These are phyloP conservation scores for Coreius guichenoti DNA, from an alignment of 2,797 vertebrate genomes.

Conservation along the genomic window DNA sequence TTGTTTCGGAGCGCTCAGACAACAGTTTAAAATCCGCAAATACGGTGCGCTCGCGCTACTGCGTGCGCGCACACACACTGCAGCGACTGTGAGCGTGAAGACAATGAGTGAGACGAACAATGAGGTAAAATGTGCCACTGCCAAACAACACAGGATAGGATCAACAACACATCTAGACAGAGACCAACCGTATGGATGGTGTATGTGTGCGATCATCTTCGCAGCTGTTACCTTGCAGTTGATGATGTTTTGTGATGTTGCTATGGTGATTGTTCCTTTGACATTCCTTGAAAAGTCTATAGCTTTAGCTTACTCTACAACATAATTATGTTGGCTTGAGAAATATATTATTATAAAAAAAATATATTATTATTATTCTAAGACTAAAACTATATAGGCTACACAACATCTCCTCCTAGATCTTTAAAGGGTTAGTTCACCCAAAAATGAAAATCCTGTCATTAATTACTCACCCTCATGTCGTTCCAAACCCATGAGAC, in stretches of 20 bases:
- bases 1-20: constrained; percentile 51
- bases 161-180: constrained; percentile 25
- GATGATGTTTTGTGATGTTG: constrained; percentile 55
- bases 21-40: constrained; percentile 50
- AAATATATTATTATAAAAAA: constrained; percentile 14
- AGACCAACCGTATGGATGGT: constrained; percentile 24
- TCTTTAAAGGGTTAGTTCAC: neutral
- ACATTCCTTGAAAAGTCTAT: constrained; percentile 53
- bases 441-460: too few relatives aligned
- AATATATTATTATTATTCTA: neutral
- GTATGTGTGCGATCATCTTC: constrained; percentile 27
- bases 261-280: constrained; percentile 58
- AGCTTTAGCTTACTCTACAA: constrained; percentile 36
- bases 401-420: neutral
- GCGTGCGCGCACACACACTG: neutral
- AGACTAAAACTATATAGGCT: neutral
- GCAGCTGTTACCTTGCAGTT: constrained; percentile 39
- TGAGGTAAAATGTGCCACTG: constrained; percentile 39
- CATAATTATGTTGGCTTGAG: neutral
- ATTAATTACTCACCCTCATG: too few relatives aligned
- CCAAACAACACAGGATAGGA: constrained; percentile 40
- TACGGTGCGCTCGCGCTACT: neutral
- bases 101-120: constrained; percentile 51
- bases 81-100: constrained; percentile 32
- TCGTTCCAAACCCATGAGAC: too few relatives aligned